Evolutionary conservation across 2,113 vertebrate genomes (phyloP).

Genomic region (Leucopternis melanops): DNA sequence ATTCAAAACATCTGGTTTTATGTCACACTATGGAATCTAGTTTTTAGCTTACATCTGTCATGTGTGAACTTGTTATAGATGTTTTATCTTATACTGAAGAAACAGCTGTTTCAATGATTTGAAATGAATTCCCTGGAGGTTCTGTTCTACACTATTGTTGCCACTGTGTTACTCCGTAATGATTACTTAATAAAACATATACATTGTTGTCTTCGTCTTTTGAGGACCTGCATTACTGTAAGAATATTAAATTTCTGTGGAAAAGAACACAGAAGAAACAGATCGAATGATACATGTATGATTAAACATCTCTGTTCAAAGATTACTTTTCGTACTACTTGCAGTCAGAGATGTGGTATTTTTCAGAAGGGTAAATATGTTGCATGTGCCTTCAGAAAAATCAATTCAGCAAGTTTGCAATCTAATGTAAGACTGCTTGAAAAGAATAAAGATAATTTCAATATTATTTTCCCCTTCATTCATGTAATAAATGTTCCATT

Average conservation of each 20-base stretch:
- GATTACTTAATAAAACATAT: slow-evolving; percentile 59
- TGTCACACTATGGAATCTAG: slow-evolving; percentile 70
- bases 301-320: not conserved
- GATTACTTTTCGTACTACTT: not conserved
- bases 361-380: not conserved
- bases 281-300: not conserved
- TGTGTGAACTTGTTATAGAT: slow-evolving; percentile 82
- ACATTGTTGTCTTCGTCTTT: slow-evolving; percentile 64
- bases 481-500: not conserved
- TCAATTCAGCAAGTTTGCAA: not conserved
- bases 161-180: slow-evolving; percentile 51
- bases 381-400: not conserved
- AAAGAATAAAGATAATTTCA: not conserved
- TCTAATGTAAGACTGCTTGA: not conserved
- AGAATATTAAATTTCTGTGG: not conserved
- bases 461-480: not conserved
- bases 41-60: slow-evolving; percentile 78
- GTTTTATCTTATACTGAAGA: slow-evolving; percentile 76
- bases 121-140: slow-evolving; percentile 75
- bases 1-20: slow-evolving; percentile 81
- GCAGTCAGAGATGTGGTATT: not conserved
- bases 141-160: slow-evolving; percentile 37
- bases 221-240: not conserved
- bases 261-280: not conserved
- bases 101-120: slow-evolving; percentile 77